Percentiles rank a stretch among this genome's conserved stretches.
Conservation (phyloP, 2,113 vertebrate genomes). For the Gymnarchus niloticus region DNA sequence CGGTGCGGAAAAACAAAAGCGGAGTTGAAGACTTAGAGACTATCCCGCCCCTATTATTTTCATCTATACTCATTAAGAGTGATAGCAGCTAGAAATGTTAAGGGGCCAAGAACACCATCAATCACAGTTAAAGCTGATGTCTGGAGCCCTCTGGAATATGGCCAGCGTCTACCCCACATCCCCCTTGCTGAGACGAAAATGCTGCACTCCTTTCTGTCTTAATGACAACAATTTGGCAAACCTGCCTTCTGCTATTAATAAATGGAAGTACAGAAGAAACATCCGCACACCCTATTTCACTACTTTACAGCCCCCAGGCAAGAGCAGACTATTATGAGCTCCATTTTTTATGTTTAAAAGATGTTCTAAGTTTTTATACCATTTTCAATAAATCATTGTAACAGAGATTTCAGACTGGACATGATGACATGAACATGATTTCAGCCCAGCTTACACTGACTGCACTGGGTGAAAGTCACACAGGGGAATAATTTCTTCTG, state of each 20-base stretch:
- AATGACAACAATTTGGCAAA: slow-evolving; percentile 7
- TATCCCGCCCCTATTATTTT: not conserved
- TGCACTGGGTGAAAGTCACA: not conserved
- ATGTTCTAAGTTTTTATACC: not conserved
- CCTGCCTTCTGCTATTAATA: not conserved
- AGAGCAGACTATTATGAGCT: not conserved
- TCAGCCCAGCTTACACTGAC: not conserved
- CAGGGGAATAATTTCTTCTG: not conserved
- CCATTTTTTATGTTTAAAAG: not conserved
- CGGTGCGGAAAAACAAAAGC: not conserved
- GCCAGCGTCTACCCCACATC: not conserved
- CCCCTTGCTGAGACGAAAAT: not conserved
- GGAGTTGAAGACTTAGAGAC: not conserved
- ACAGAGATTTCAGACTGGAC: not conserved
- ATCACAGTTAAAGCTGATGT: slow-evolving; percentile 27
- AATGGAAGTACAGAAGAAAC: not conserved
- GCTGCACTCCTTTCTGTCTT: not conserved
- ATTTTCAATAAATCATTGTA: slow-evolving; percentile 5
- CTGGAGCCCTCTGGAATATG: not conserved
- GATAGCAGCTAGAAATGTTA: slow-evolving; percentile 6
- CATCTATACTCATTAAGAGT: slow-evolving; percentile 20
- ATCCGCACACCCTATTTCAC: not conserved
- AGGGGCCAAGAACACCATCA: slow-evolving; percentile 12
- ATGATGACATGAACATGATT: slow-evolving; percentile 2
- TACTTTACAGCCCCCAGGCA: not conserved